Evolutionary conservation across 2,888 invertebrate species (phyloP), one percentile per base, ranked within the genome.

Genomic region (Hydropsyche betteni): DNA sequence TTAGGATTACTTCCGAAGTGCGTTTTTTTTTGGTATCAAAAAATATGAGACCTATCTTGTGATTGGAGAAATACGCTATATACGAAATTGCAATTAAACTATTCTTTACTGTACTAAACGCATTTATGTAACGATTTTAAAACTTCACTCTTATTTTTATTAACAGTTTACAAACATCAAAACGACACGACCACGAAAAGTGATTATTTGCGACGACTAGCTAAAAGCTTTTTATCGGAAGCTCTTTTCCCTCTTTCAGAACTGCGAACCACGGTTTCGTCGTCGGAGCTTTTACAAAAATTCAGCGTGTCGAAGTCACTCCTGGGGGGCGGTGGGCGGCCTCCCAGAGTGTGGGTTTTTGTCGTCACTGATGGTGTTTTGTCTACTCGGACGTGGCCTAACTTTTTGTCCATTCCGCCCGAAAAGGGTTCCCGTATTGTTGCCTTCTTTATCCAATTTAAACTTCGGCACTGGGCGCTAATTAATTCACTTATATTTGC

Each of bases 191-290:
- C 44, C 4, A 10, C 44, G 2, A 61, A 72, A 72, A 38, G 16
- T 69, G 69, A 74, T 74, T 52, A 68, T 24, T 58, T 24, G 50
- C 58, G 36, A 36, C 44, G 53, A 51, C 36, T 69, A 36, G 55
- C 36, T 53, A 69, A 74, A 74, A 52, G 69, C 55, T 69, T 74
- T 74, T 69, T 36, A 58, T 74, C 69, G 64, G 69, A 73, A 74
- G 74, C 68, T 74, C 74, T 68, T 16, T 71, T 33, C 51, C 7
- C 44, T 44, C 14, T 51, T 44, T 24, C 16, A 6, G 50, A 34
- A 3, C 44, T 14, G n/a, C 70, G 55, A 68, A 74, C 44, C 3
- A 64, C 34, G 50, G 24, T 2, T 68, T 24, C 44, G 14, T 38
- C 14, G 6, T 34, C 68, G 36, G 34, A 51, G 74, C 69, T 74